Base-by-base conservation (phyloP, 1,140 invertebrate genomes). In the Achroia grisella region DNA sequence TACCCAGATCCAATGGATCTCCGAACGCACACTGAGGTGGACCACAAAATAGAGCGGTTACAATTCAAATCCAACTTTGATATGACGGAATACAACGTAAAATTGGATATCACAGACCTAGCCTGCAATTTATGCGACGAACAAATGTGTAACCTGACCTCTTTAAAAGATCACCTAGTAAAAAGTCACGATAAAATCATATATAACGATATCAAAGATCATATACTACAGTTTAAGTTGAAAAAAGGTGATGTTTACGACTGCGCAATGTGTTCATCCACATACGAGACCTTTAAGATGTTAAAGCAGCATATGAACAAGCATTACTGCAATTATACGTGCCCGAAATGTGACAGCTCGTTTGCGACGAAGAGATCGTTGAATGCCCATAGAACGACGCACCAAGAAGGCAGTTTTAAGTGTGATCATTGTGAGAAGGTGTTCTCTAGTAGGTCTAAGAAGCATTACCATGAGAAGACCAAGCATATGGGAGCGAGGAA, bases 301-400 rank as follows among this genome's bases (percentile, higher is more conserved):
- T 27, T 83, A 1, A 77, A 80, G 54, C 76, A 80, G 28, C 87
- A 88, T 13, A 78, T 86, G 75, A 77, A 79, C 12, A 71, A 77
- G 2, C 86, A 88, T 41, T 79, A 83, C 13, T 62, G 56, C 10
- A 80, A 83, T 14, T 83, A 78, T 27, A 57, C 39, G 4, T 83
- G 79, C 10, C 52, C 15, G 0, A 70, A 71, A 12, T 83, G 79
- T 40, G 66, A 72, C 0, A 55, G 67, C 0, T 40, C 71, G 0
- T 83, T 83, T 13, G 70, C 68, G 0, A 80, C 79, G 0, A 74
- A 75, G 15, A 29, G 74, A 4, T 78, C 74, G 0, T 39, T 79
- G n/a, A 68, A 66, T 10, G 55, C 76, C 0, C 79, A 83, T 17
- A 37, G 56, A 8, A 59, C 52, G 0, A 78, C 70, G 0, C 75